Evolutionary conservation across 2,113 vertebrate species (phyloP).

Genomic region (Nettapus auritus): DNA sequence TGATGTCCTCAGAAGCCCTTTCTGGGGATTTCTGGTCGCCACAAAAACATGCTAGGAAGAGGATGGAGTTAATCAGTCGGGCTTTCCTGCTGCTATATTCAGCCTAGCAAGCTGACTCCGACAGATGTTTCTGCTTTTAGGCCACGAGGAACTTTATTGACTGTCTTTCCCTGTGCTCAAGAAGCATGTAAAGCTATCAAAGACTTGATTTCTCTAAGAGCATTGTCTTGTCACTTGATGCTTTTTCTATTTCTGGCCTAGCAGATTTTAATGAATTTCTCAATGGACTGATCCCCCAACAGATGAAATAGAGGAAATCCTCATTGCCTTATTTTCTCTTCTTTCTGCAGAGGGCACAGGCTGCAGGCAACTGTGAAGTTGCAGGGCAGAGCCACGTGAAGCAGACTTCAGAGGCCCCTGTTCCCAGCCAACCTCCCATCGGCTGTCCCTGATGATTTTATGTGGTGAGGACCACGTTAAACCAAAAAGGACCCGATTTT

Average conservation of each 20-base stretch:
- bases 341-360: neutral
- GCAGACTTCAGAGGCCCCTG: neutral
- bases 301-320: neutral
- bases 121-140: conserved; percentile 72
- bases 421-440: neutral
- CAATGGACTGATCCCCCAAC: neutral
- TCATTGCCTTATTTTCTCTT: neutral
- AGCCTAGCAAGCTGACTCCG: conserved; percentile 29
- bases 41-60: conserved; percentile 53
- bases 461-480: neutral
- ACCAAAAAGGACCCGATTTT: neutral
- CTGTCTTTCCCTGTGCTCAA: conserved; percentile 25
- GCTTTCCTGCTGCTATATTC: conserved; percentile 70
- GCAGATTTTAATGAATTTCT: conserved; percentile 16
- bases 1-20: conserved; percentile 63
- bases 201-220: neutral
- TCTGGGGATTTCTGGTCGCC: conserved; percentile 60
- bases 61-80: conserved; percentile 68
- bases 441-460: neutral
- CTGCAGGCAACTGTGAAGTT: rapidly evolving
- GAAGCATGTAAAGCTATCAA: conserved; percentile 18
- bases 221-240: conserved; percentile 15
- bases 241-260: neutral
- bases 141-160: conserved; percentile 41
- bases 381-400: neutral